phyloP scores from a whole-genome alignment of 1,140 invertebrate genomes.

The Bemisia tabaci region DNA sequence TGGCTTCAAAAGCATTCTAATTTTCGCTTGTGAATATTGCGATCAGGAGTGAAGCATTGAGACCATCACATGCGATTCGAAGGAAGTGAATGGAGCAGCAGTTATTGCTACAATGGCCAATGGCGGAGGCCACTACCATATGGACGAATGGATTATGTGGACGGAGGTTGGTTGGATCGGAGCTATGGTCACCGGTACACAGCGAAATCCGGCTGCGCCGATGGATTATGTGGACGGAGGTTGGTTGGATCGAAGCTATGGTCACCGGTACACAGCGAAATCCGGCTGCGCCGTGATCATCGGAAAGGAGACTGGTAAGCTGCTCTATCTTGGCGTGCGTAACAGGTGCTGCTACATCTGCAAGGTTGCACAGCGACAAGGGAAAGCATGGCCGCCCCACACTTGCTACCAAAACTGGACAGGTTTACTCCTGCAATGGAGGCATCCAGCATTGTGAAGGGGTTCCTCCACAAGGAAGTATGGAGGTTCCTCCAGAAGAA shows the following conservation, averaged over 20 bases:
- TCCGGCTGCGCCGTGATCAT: background rate
- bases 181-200: background rate
- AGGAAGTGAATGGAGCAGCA: too few species aligned
- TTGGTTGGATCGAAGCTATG: background rate
- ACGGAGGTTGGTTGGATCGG: background rate
- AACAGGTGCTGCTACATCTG: background rate
- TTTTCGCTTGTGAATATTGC: too few species aligned
- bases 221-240: background rate
- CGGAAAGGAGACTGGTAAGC: background rate
- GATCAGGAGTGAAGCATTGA: too few species aligned
- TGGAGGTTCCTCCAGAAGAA: too few species aligned
- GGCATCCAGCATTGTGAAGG: constrained; percentile 23
- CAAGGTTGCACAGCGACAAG: too few species aligned
- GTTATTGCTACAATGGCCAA: too few species aligned
- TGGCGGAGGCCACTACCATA: too few species aligned
- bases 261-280: background rate
- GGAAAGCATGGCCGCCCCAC: too few species aligned
- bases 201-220: too few species aligned
- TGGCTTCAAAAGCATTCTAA: too few species aligned
- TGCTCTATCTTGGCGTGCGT: background rate
- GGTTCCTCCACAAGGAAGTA: background rate
- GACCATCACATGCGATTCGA: too few species aligned
- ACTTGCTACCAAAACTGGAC: constrained; percentile 19
- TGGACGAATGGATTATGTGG: too few species aligned
- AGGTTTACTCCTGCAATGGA: constrained; percentile 22